A percentile compares a stretch with the other conserved stretches of the same genome.
phyloP scores from a whole-genome alignment of 2,888 invertebrate genomes.

The Nipponacmea schrenckii region DNA sequence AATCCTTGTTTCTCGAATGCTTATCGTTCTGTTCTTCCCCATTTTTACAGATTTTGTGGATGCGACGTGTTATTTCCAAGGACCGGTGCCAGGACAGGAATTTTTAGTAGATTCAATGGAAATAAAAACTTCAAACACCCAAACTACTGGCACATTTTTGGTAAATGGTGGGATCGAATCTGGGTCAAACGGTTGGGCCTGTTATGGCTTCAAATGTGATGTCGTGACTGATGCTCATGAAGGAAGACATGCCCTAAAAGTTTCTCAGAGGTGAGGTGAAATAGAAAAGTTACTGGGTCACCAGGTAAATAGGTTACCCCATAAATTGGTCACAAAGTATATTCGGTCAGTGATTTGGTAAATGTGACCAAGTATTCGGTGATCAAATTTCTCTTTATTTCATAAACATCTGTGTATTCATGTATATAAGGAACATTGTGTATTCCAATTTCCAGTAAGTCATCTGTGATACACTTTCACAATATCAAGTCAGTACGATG shows the following conservation, averaged over 20 bases:
- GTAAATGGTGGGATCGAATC: not conserved
- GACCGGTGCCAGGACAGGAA: slow-evolving; percentile 8
- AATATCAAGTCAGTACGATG: no score
- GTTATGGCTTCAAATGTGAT: not conserved
- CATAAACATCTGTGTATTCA: no score
- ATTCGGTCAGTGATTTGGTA: no score
- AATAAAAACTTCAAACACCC: not conserved
- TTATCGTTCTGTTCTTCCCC: not conserved
- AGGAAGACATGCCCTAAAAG: not conserved
- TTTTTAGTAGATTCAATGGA: slow-evolving; percentile 11
- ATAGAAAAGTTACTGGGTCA: no score
- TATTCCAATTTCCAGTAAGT: no score
- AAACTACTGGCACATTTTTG: not conserved
- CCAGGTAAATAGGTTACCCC: no score
- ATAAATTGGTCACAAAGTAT: no score
- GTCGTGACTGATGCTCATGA: not conserved
- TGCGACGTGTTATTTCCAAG: slow-evolving; percentile 13
- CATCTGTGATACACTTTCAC: no score
- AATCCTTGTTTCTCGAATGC: no score
- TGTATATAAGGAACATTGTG: no score
- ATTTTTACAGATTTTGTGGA: not conserved
- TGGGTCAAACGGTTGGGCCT: not conserved
- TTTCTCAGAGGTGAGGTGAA: not conserved
- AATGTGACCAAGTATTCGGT: no score
- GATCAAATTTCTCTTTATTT: no score